Conservation (phyloP, 2,888 invertebrate genomes). For the Tetheella fluctuosa region DNA sequence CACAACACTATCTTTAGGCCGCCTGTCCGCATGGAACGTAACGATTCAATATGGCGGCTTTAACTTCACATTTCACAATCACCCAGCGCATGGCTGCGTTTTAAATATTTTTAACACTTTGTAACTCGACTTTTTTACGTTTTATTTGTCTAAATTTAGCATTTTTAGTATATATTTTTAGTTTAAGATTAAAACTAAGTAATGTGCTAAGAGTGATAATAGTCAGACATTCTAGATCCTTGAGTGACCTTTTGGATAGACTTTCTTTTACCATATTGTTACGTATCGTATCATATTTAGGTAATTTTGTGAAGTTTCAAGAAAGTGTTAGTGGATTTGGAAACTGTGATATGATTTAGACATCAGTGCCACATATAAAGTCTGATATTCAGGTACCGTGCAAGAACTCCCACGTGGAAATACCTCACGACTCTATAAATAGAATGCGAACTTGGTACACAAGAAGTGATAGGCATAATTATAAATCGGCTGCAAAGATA, state of each 20-base stretch:
- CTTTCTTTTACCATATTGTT: conserved; percentile 81
- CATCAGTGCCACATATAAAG: conserved; percentile 67
- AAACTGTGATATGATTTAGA: conserved; percentile 72
- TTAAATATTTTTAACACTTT: conserved; percentile 63
- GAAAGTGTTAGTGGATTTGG: conserved; percentile 48
- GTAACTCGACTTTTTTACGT: conserved; percentile 31
- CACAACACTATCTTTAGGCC: conserved; percentile 70
- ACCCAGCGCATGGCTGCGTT: conserved; percentile 70
- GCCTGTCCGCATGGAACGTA: conserved; percentile 66
- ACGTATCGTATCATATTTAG: conserved; percentile 50
- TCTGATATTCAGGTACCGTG: conserved; percentile 72
- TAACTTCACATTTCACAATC: conserved; percentile 76
- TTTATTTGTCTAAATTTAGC: conserved; percentile 45
- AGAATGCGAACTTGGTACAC: conserved; percentile 76
- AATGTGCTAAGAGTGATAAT: conserved; percentile 67
- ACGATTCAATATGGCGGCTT: conserved; percentile 79
- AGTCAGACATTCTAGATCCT: conserved; percentile 75
- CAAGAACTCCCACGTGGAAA: conserved; percentile 83
- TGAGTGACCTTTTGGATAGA: conserved; percentile 79
- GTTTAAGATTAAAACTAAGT: conserved; percentile 65
- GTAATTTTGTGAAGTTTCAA: conserved; percentile 50
- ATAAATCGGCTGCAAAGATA: conserved; percentile 44
- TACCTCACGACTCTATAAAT: conserved; percentile 81
- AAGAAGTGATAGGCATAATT: conserved; percentile 63
- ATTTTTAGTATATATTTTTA: conserved; percentile 59